Base-by-base conservation (phyloP, 2,797 vertebrate genomes). In the Fundulus diaphanus region DNA sequence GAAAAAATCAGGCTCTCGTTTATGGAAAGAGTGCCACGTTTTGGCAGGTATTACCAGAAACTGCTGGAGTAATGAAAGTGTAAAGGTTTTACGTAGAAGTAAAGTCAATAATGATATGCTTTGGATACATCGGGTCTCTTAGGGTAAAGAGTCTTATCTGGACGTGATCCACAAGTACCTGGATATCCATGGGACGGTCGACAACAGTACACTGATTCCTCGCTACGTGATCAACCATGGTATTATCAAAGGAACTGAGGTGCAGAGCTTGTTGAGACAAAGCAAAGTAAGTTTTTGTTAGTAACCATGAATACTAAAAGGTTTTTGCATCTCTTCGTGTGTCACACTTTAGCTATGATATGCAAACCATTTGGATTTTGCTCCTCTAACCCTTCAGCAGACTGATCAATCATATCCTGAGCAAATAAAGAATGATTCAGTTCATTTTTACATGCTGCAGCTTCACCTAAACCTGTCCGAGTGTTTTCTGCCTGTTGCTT, bases 171-270 rank as follows among this genome's bases (percentile, higher is more conserved):
- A 97, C 82, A 96, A 94, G 1, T 95, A 96, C 13, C 93, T 95
- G 82, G 96, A 97, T 78, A 92, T 97, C 16, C 96, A 97, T 2
- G 96, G 94, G 15, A 97, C 96, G 0, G 96, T 95, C 5, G 93
- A 96, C 0, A 88, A 92, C 2, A 90, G 90, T 4, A 81, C 89
- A 75, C 83, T 87, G n/a, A 94, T 97, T 82, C 96, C 96, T 0
- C 85, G 89, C 79, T 97, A 96, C 0, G 96, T 97, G 7, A 96
- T 94, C 82, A 97, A 97, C 79, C 96, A 97, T 0, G 96, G 96
- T 0, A 96, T 94, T 73, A 90, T 97, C 74, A 96, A 94, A 11
- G 96, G 95, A 15, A 82, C 92, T 5, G 95, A 97, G 75, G 79
- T 97, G 67, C 96, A 96, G 56, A 94, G 94, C 76, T 94, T 97